phyloP scores from a whole-genome alignment of 2,888 invertebrate species.

The Ennomos fuscantarius region DNA sequence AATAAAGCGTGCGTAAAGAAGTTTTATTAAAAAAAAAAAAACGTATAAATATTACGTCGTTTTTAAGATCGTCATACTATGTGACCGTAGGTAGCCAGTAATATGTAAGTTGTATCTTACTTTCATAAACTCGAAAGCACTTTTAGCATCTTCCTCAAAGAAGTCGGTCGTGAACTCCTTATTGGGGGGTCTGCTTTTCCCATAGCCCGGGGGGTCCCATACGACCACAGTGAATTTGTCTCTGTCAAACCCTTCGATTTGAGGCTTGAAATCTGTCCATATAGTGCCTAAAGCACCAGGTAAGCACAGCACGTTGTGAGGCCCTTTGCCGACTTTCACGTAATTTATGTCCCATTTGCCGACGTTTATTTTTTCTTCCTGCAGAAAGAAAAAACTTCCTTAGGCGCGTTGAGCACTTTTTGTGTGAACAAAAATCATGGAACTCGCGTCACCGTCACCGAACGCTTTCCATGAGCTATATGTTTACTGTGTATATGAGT shows the following conservation, averaged over 20 bases:
- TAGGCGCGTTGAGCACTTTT: too few species aligned
- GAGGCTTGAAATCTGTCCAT: constrained; percentile 93
- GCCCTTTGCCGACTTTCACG: constrained; percentile 86
- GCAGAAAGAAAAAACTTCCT: too few species aligned
- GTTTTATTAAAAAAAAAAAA: too few species aligned
- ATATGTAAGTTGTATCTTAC: constrained; percentile 52
- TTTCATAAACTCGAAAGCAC: constrained; percentile 90
- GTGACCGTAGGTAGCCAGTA: too few species aligned
- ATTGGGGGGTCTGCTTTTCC: constrained; percentile 91
- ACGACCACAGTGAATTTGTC: constrained; percentile 87
- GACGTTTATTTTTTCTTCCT: constrained; percentile 88
- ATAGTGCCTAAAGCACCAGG: constrained; percentile 93
- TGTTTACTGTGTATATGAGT: too few species aligned
- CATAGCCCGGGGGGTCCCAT: constrained; percentile 96
- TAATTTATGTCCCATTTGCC: constrained; percentile 84
- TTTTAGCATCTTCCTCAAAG: constrained; percentile 90
- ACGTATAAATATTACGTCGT: too few species aligned
- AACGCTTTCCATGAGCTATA: too few species aligned
- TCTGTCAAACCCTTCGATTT: constrained; percentile 87
- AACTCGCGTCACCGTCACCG: too few species aligned
- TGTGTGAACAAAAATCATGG: too few species aligned
- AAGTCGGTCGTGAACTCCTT: constrained; percentile 89
- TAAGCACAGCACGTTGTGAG: constrained; percentile 87
- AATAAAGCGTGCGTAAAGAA: too few species aligned
- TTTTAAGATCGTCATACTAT: too few species aligned